Evolutionary conservation across 2,113 vertebrate genomes (phyloP).

Genomic region (Glareola pratincola): DNA sequence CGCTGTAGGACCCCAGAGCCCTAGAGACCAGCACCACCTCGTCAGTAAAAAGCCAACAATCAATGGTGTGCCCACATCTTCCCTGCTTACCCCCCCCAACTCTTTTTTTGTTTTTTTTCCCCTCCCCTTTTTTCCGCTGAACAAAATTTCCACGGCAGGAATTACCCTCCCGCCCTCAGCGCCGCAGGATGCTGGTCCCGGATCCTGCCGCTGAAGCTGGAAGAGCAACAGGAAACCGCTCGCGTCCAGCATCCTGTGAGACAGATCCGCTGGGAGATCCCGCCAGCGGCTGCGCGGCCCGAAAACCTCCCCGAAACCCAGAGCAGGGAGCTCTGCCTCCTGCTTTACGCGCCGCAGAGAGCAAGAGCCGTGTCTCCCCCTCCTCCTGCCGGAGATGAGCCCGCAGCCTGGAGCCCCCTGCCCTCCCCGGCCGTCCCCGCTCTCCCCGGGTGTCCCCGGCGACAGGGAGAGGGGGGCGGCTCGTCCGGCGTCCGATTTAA

Average conservation of each 20-base stretch:
- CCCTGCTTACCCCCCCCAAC: not conserved
- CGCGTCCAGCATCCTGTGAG: not conserved
- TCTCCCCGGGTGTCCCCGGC: not conserved
- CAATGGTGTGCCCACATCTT: not conserved
- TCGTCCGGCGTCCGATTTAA: accelerated
- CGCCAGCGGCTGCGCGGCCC: accelerated
- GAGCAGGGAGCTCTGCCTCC: accelerated
- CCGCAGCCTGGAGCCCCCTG: not conserved
- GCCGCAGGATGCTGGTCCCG: not conserved
- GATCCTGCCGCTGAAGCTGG: not conserved
- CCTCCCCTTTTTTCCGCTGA: not conserved
- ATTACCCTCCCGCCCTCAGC: not conserved
- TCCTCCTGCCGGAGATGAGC: not conserved
- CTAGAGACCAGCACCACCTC: not conserved
- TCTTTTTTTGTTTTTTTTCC: no score
- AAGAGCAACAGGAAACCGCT: slow-evolving; percentile 41
- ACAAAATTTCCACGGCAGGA: not conserved
- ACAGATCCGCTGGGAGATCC: not conserved
- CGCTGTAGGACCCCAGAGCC: not conserved
- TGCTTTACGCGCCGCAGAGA: accelerated
- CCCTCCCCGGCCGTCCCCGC: not conserved
- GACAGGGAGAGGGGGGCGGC: not conserved
- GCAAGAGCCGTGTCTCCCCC: not conserved
- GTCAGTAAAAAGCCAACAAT: accelerated
- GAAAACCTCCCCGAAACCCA: not conserved